Base-by-base conservation (phyloP, 2,888 invertebrate genomes). In the Hirtodrosophila histrioides region DNA sequence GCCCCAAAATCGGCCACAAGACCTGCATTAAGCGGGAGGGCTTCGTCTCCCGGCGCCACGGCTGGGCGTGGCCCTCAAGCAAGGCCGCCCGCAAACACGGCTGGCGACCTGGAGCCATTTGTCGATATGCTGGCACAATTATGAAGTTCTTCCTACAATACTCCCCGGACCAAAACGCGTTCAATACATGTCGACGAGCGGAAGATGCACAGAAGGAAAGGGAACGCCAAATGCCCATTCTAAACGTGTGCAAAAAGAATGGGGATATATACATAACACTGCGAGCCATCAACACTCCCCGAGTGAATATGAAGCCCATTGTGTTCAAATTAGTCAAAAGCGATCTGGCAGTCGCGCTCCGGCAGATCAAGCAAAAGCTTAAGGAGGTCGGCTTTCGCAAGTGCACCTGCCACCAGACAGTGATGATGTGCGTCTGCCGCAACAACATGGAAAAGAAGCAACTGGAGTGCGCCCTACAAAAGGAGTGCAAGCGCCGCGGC, bases 291-390 rank as follows among this genome's bases (percentile, higher is more conserved):
- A 50, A 45, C 7, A 53, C 29, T 4, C 39, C 55, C 3, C 43
- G 31, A 0, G 12, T 63, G 4, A 35, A 58, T 1, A 70, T 73
- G 82, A 93, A 94, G 48, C 95, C 95, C 0, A 92, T 95, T 90
- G 92, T 94, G 49, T 95, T 95, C 79, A 94, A 93, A 89, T 94
- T 95, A 24, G 93, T 93, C 1, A 94, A 94, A 80, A 94, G 94
- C 78, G 92, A 94, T 39, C 48, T 88, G 0, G 68, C 83, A 1
- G 92, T 92, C 27, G 92, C 93, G 0, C 92, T 93, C 56, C 92
- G 93, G 41, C 92, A 92, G 61, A 92, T 93, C 0, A 93, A 93
- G 72, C 92, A 92, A 0, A 92, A 92, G 72, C 92, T 93, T 1
- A 92, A 93, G 9, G 92, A 92, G 54, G 92, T 92, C 90, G 93